Evolutionary conservation across 2,113 vertebrate genomes (phyloP).

Genomic region (Phrynocephalus versicolor): DNA sequence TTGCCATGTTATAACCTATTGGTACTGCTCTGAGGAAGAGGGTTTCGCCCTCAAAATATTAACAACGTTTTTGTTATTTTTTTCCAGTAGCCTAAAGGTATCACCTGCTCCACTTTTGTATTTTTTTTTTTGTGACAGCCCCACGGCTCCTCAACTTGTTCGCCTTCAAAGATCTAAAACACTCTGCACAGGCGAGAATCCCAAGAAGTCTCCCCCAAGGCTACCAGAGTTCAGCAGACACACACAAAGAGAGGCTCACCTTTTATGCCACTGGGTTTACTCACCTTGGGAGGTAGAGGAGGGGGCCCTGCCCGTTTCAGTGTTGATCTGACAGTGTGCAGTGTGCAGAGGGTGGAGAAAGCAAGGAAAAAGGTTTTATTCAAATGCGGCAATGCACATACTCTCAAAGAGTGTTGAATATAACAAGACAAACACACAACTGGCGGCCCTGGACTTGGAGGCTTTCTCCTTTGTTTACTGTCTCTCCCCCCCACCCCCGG

Average conservation of each 20-base stretch:
- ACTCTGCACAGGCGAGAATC: background rate
- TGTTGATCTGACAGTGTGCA: conserved; percentile 79
- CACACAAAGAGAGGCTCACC: rapidly evolving
- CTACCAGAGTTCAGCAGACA: rapidly evolving
- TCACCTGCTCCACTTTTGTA: no score
- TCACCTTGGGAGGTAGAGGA: conserved; percentile 95
- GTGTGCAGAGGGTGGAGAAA: conserved; percentile 22
- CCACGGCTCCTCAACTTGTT: no score
- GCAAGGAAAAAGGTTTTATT: background rate
- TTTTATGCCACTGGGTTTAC: background rate
- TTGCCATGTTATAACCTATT: no score
- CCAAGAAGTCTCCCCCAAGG: background rate
- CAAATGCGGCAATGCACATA: background rate
- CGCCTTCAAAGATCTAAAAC: no score
- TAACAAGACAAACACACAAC: rapidly evolving
- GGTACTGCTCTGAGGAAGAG: no score
- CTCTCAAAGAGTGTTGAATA: background rate
- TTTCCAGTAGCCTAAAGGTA: no score
- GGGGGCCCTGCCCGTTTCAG: conserved; percentile 88
- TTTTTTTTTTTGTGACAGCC: no score
- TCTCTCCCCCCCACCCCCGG: rapidly evolving
- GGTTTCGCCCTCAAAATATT: no score
- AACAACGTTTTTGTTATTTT: no score
- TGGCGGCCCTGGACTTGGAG: no score
- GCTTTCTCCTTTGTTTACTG: background rate